Conservation (phyloP, 2,888 invertebrate species). For the Formica aserva region DNA sequence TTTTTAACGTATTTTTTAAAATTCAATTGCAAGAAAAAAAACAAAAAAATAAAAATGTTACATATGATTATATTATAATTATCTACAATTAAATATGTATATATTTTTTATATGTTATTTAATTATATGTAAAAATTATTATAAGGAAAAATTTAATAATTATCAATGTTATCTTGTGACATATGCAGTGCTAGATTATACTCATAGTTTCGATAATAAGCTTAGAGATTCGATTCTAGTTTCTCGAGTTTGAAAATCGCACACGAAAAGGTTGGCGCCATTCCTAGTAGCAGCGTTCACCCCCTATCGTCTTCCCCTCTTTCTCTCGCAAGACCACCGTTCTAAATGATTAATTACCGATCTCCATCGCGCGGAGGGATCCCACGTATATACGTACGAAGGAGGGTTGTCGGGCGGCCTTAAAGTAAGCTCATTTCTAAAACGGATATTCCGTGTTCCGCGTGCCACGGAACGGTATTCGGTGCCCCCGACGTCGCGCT, state of each 20-base stretch:
- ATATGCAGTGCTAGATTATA: background rate
- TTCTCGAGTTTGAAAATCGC: conserved; percentile 9
- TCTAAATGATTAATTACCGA: conserved; percentile 85
- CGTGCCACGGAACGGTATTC: conserved; percentile 77
- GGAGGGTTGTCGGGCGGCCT: conserved; percentile 72
- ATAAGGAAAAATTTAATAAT: background rate
- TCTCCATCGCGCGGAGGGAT: conserved; percentile 77
- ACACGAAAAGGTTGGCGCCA: conserved; percentile 46
- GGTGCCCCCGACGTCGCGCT: conserved; percentile 69
- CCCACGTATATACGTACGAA: conserved; percentile 58
- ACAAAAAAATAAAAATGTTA: background rate
- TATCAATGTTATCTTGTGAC: background rate
- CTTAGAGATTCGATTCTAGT: background rate
- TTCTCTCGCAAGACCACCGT: conserved; percentile 63
- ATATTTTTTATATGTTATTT: background rate
- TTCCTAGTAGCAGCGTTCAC: conserved; percentile 57
- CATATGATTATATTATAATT: background rate
- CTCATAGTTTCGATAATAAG: background rate
- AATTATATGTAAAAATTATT: background rate
- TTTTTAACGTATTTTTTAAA: background rate
- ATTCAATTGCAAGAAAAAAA: background rate
- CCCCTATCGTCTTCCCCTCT: conserved; percentile 19
- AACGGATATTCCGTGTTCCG: conserved; percentile 84
- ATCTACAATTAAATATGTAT: background rate
- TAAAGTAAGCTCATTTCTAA: conserved; percentile 82